Base-by-base conservation (phyloP, 1,140 invertebrate species). In the Polyergus mexicanus region DNA sequence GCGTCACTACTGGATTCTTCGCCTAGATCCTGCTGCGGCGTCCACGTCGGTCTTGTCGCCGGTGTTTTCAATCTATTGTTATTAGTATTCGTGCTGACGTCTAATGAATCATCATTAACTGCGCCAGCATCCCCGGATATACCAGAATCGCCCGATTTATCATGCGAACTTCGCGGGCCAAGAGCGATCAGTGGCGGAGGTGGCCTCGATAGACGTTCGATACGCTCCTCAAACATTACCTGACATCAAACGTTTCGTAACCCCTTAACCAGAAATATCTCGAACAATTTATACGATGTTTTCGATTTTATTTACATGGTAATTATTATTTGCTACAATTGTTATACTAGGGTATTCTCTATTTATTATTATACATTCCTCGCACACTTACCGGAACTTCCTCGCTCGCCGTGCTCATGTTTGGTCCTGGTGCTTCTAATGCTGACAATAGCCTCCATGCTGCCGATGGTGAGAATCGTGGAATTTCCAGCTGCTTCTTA, bases 131-230 rank as follows among this genome's bases (percentile, higher is more conserved):
- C 97, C 2, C 97, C 97, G 2, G 97, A 98, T 85, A 98, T 98
- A 0, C 97, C 97, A 0, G 97, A 98, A 93, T 98, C 97, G 0
- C 97, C 97, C 1, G 97, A 97, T 92, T 97, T 97, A 90, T 98
- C 97, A 58, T 95, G 94, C 47, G 92, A 94, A 58, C 94, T 95
- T 6, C 95, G 88, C 4, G 92, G 94, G 10, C 94, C 94, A 3
- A 94, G 77, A 25, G 91, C 90, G n/a, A 94, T 85, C n/a, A 93
- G 87, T 32, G 94, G 93, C 11, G 96, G 96, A 25, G 95, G 95
- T 22, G 95, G 95, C 54, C 96, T 93, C 8, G 96, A 93, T 35
- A 94, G 91, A 54, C 96, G 92, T 69, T 96, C 95, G 83, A 96
- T 96, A 25, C 94, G 93, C 22, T 96, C 96, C 91, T 96, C 96